Evolutionary conservation across 2,888 invertebrate genomes (phyloP).

Genomic region (Zaprionus bogoriensis): DNA sequence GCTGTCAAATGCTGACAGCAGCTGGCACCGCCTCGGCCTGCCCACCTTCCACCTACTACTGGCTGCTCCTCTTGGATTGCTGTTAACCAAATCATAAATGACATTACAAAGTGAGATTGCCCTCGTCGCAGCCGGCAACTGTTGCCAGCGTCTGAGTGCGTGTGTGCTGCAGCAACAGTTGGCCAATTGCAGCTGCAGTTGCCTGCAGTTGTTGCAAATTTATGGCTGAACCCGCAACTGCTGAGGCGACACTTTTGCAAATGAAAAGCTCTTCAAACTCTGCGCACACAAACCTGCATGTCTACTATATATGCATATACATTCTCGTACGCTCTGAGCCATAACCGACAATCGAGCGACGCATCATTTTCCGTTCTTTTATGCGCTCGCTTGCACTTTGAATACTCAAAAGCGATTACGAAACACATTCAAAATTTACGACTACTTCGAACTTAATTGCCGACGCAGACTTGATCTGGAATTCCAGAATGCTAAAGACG

Average conservation of each 20-base stretch:
- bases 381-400: too few species aligned
- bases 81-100: slow-evolving; percentile 69
- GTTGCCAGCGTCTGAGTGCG: neutral
- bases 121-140: slow-evolving; percentile 19
- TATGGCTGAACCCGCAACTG: slow-evolving; percentile 1
- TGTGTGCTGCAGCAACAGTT: slow-evolving; percentile 27
- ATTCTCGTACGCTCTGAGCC: too few species aligned
- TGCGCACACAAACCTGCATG: neutral
- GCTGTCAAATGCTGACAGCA: slow-evolving; percentile 58
- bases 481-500: too few species aligned
- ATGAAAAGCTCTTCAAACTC: neutral
- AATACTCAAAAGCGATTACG: too few species aligned
- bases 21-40: slow-evolving; percentile 21
- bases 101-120: slow-evolving; percentile 55
- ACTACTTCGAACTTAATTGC: too few species aligned
- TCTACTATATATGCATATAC: neutral
- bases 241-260: neutral
- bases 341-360: too few species aligned
- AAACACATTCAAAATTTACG: too few species aligned
- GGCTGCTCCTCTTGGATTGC: too few species aligned
- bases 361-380: too few species aligned
- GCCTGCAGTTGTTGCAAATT: neutral
- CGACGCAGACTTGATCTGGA: too few species aligned
- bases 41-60: neutral
- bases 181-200: slow-evolving; percentile 3